These are phyloP conservation scores for Pygmarrhopalites habei DNA, from an alignment of 1,140 invertebrate genomes.

Conservation along the genomic window DNA sequence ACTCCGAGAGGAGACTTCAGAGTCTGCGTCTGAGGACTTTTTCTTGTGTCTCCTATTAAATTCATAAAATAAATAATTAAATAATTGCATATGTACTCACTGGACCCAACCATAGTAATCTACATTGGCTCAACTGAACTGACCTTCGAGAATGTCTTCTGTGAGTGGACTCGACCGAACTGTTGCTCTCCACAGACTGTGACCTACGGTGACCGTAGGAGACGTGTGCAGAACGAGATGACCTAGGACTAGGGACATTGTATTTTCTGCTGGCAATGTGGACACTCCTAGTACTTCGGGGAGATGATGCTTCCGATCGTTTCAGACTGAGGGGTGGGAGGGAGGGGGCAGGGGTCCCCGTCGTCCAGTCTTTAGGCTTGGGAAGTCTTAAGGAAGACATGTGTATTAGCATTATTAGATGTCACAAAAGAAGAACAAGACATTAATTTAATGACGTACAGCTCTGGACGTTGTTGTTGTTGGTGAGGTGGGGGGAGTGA, in stretches of 20 bases:
- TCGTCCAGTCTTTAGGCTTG: neutral
- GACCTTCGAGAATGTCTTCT: slow-evolving; percentile 34
- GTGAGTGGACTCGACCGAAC: slow-evolving; percentile 54
- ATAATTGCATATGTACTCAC: neutral
- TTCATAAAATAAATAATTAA: slow-evolving; percentile 42
- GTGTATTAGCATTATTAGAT: no score
- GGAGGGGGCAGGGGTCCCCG: slow-evolving; percentile 20
- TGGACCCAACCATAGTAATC: neutral
- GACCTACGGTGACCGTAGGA: slow-evolving; percentile 46
- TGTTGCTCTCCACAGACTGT: slow-evolving; percentile 67
- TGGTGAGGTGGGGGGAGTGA: neutral
- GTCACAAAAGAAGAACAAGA: no score
- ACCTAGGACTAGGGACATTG: slow-evolving; percentile 33
- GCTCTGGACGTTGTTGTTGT: no score
- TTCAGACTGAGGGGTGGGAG: slow-evolving; percentile 39
- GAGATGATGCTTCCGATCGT: slow-evolving; percentile 36
- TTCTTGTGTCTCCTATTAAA: slow-evolving; percentile 67
- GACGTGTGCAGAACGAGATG: slow-evolving; percentile 25
- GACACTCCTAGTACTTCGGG: slow-evolving; percentile 71
- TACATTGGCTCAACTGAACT: neutral
- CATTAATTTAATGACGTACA: no score
- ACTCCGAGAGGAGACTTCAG: slow-evolving; percentile 67
- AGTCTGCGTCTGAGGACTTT: slow-evolving; percentile 77
- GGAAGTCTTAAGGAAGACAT: neutral
- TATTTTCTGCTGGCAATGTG: slow-evolving; percentile 53